Conservation (phyloP, 2,888 invertebrate genomes). For the Cheilosia impressa region DNA sequence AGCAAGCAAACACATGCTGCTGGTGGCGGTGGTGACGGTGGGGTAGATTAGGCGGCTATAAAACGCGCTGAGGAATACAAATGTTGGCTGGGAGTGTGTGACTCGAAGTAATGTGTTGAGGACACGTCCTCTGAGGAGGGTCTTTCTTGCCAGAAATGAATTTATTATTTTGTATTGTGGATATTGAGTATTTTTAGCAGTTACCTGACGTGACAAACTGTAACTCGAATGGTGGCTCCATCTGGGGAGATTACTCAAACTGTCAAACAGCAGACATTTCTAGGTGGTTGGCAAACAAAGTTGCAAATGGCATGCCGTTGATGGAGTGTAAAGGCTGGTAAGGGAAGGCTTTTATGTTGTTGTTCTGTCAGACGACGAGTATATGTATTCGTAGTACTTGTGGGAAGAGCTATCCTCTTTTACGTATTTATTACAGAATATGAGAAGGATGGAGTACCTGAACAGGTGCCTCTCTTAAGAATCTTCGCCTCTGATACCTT, state of each 20-base stretch:
- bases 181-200: constrained; percentile 10
- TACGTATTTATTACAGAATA: too few species aligned
- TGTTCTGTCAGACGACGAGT: too few species aligned
- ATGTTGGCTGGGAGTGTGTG: constrained; percentile 19
- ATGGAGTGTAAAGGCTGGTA: not conserved
- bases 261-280: not conserved
- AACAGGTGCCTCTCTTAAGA: too few species aligned
- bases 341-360: too few species aligned
- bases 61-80: constrained; percentile 23
- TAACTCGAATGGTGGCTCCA: constrained; percentile 2
- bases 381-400: too few species aligned
- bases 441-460: too few species aligned
- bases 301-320: not conserved
- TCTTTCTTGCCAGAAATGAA: constrained; percentile 25
- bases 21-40: not conserved
- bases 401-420: too few species aligned
- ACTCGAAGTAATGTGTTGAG: constrained; percentile 15
- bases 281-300: not conserved
- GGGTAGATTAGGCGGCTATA: not conserved
- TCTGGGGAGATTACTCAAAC: constrained; percentile 3
- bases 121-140: constrained; percentile 15
- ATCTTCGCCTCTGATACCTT: too few species aligned
- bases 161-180: constrained; percentile 10
- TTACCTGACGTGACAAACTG: constrained; percentile 8
- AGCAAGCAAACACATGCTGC: constrained; percentile 46